A percentile compares a stretch with the other conserved stretches of the same genome.
These are phyloP conservation scores for Datnioides undecimradiatus DNA, from an alignment of 2,113 vertebrate genomes.

Conservation along the genomic window DNA sequence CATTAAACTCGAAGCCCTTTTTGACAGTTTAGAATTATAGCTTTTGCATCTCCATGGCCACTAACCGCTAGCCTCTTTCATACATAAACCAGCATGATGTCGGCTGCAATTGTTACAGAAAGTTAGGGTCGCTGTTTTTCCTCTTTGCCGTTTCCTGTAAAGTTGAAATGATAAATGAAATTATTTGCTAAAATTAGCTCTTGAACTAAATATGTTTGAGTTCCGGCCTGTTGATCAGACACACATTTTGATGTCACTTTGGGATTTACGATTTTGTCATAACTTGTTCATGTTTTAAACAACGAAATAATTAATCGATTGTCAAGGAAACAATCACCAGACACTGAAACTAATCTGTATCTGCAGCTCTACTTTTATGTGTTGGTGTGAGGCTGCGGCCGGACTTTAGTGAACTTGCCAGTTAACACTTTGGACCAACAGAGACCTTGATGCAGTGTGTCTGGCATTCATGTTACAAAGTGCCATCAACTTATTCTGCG, in stretches of 20 bases:
- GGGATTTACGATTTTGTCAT: neutral
- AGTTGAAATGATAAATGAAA: neutral
- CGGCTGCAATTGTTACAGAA: neutral
- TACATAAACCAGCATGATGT: neutral
- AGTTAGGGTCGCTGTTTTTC: neutral
- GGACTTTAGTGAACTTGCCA: neutral
- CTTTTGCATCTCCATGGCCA: constrained; percentile 30
- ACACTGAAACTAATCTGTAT: neutral
- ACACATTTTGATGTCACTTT: neutral
- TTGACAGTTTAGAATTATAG: constrained; percentile 10
- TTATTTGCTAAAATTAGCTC: neutral
- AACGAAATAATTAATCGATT: too few species aligned
- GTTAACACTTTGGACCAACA: neutral
- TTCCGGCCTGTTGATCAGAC: neutral
- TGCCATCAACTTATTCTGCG: neutral
- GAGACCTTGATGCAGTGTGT: neutral
- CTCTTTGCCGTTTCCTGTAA: neutral
- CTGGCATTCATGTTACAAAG: neutral
- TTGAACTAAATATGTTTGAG: neutral
- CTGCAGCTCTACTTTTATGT: neutral
- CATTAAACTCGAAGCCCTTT: neutral
- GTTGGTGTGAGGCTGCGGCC: neutral
- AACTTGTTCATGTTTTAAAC: neutral
- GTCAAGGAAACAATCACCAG: neutral
- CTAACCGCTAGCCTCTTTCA: constrained; percentile 5